These are phyloP conservation scores for Hypercompe scribonia DNA, from an alignment of 2,888 invertebrate species.

Conservation along the genomic window DNA sequence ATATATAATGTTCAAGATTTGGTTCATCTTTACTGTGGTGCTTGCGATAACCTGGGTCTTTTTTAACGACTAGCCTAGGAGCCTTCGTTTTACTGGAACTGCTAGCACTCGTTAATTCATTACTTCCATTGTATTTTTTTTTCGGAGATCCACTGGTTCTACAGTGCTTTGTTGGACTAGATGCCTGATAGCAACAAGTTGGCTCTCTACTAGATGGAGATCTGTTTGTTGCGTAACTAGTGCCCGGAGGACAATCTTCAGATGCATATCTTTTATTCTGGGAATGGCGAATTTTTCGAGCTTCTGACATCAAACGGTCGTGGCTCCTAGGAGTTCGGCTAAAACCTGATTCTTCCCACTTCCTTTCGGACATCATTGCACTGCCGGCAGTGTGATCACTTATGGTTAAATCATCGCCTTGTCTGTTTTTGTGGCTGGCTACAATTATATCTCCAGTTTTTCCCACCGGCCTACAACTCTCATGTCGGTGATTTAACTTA, in stretches of 20 bases:
- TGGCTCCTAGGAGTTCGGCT: constrained; percentile 66
- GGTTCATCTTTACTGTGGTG: constrained; percentile 64
- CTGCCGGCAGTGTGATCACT: constrained; percentile 68
- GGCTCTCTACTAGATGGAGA: constrained; percentile 61
- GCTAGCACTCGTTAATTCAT: constrained; percentile 64
- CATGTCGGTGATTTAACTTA: constrained; percentile 79
- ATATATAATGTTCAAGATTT: constrained; percentile 77
- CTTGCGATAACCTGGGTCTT: constrained; percentile 68
- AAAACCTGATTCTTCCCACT: constrained; percentile 56
- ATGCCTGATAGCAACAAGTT: constrained; percentile 74
- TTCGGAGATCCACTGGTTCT: constrained; percentile 33
- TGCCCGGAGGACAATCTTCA: constrained; percentile 72
- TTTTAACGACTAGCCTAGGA: constrained; percentile 73
- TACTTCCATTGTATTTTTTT: constrained; percentile 33
- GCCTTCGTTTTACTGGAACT: constrained; percentile 63
- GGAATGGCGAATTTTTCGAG: constrained; percentile 52
- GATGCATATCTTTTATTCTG: constrained; percentile 40
- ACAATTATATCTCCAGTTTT: constrained; percentile 83
- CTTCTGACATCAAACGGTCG: constrained; percentile 62
- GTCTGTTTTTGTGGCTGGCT: constrained; percentile 77
- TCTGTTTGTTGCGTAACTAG: constrained; percentile 65
- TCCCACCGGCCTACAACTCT: constrained; percentile 74
- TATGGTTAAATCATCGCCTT: constrained; percentile 62
- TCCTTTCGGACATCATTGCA: constrained; percentile 57
- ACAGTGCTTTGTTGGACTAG: constrained; percentile 56